A percentile compares a stretch with the other conserved stretches of the same genome.
phyloP scores from a whole-genome alignment of 2,888 invertebrate genomes.

The Pyrochroa serraticornis region DNA sequence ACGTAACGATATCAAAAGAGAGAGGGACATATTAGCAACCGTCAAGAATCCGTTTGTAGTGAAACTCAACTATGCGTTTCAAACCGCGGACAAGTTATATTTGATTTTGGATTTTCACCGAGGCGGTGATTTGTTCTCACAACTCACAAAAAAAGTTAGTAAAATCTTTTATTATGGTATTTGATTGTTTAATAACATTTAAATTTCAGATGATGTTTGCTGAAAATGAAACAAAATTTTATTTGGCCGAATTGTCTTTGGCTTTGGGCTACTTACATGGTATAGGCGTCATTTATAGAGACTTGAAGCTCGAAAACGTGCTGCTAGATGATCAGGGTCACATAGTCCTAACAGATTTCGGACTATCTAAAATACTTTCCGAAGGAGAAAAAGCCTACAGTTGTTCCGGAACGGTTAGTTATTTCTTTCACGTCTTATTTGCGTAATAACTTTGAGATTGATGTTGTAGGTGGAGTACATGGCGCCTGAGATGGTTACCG shows the following conservation, averaged over 20 bases:
- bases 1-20: conserved; percentile 97
- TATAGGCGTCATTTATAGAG: conserved; percentile 97
- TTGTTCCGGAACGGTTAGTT: conserved; percentile 93
- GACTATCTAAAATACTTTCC: conserved; percentile 95
- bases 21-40: conserved; percentile 97
- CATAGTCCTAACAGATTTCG: conserved; percentile 98
- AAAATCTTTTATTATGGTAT: not conserved
- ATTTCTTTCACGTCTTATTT: not conserved
- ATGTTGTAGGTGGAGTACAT: conserved; percentile 70
- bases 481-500: conserved; percentile 98
- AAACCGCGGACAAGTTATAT: conserved; percentile 98
- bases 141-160: conserved; percentile 94
- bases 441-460: not conserved
- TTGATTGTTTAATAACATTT: not conserved
- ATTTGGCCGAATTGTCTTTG: conserved; percentile 95
- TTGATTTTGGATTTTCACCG: conserved; percentile 96
- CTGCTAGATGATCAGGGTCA: conserved; percentile 96
- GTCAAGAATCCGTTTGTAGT: conserved; percentile 99
- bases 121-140: conserved; percentile 98
- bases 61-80: conserved; percentile 97
- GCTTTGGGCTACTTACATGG: conserved; percentile 97
- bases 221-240: conserved; percentile 99
- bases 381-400: conserved; percentile 93
- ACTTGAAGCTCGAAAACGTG: conserved; percentile 99
- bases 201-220: conserved; percentile 99